Evolutionary conservation across 2,797 vertebrate genomes (phyloP).

Genomic region (Cottoperca gobio): DNA sequence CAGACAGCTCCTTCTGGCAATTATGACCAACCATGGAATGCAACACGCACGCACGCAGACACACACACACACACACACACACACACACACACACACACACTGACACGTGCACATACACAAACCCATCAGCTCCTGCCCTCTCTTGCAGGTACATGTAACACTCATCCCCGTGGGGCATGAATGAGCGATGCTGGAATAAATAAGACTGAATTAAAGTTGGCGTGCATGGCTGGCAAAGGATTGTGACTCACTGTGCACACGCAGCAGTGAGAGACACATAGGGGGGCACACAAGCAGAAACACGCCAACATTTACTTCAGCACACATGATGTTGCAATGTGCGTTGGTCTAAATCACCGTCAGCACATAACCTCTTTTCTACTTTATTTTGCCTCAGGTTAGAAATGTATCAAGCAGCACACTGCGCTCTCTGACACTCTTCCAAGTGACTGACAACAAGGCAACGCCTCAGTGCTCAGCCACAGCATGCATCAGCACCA

Average conservation of each 20-base stretch:
- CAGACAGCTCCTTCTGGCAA: constrained; percentile 47
- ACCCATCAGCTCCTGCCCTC: constrained; percentile 36
- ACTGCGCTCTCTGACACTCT: constrained; percentile 40
- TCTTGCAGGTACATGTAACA: constrained; percentile 63
- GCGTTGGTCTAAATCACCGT: not conserved
- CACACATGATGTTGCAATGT: constrained; percentile 25
- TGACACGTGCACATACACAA: not conserved
- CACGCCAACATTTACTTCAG: constrained; percentile 3
- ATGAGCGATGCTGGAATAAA: constrained; percentile 14
- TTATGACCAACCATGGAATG: constrained; percentile 56
- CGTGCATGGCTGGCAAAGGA: constrained; percentile 26
- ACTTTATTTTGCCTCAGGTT: constrained; percentile 35
- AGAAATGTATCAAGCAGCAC: constrained; percentile 38
- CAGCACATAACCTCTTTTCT: constrained; percentile 4
- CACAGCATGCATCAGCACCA: constrained; percentile 51
- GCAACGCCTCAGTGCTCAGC: constrained; percentile 60
- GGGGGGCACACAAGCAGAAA: constrained; percentile 31
- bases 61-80: not conserved
- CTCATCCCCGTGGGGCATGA: constrained; percentile 29
- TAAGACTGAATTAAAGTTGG: constrained; percentile 28
- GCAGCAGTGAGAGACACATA: constrained; percentile 30
- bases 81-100: not conserved
- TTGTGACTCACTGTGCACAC: constrained; percentile 60
- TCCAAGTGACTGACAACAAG: constrained; percentile 60
- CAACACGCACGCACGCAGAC: constrained; percentile 14